Percentiles rank a stretch among this genome's conserved stretches.
Conservation (phyloP, 1,140 invertebrate genomes). For the Magallana angulata region DNA sequence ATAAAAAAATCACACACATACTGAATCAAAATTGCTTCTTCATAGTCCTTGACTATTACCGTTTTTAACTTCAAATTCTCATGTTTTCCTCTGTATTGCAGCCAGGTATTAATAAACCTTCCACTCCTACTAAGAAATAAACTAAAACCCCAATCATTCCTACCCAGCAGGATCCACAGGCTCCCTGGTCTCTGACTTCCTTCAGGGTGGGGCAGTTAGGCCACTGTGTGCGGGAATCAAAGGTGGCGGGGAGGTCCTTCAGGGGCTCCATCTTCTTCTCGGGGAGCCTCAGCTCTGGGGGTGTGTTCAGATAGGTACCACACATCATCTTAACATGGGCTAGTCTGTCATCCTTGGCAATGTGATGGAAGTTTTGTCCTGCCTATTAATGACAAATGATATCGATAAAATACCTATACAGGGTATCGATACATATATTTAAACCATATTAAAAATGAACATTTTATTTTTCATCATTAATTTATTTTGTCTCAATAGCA, state of each 20-base stretch:
- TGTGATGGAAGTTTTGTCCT: conserved; percentile 64
- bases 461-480: too few relatives aligned
- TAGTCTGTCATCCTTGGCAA: conserved; percentile 48
- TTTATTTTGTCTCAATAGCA: too few relatives aligned
- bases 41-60: too few relatives aligned
- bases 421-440: too few relatives aligned
- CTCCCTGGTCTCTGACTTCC: conserved; percentile 81
- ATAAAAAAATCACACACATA: too few relatives aligned
- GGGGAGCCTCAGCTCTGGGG: conserved; percentile 53
- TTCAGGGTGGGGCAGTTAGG: conserved; percentile 86
- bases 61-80: neutral
- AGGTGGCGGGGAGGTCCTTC: conserved; percentile 64
- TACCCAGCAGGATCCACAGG: conserved; percentile 82
- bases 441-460: too few relatives aligned
- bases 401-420: too few relatives aligned
- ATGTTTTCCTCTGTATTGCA: neutral
- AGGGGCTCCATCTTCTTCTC: conserved; percentile 44
- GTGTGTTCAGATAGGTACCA: conserved; percentile 51
- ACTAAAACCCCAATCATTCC: neutral
- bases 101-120: too few relatives aligned
- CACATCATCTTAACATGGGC: conserved; percentile 62
- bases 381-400: conserved; percentile 51
- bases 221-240: conserved; percentile 72
- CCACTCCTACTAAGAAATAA: too few relatives aligned
- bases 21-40: too few relatives aligned